phyloP scores from a whole-genome alignment of 2,113 vertebrate species.

The Vireo altiloquus region DNA sequence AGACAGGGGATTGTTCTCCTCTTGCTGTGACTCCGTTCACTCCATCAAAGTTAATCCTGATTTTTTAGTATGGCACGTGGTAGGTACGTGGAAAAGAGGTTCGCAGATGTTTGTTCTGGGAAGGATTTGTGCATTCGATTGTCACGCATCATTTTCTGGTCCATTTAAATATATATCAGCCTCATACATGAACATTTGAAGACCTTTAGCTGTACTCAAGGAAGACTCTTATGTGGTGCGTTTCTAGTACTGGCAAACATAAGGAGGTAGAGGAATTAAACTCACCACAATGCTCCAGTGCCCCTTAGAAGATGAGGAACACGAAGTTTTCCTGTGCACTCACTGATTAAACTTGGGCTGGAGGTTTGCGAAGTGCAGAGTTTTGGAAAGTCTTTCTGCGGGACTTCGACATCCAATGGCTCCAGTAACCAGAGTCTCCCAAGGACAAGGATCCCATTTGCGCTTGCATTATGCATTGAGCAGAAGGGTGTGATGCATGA shows the following conservation, averaged over 20 bases:
- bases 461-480: slow-evolving; percentile 66
- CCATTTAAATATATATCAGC: slow-evolving; percentile 43
- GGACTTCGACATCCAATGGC: slow-evolving; percentile 60
- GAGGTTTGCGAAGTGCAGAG: slow-evolving; percentile 73
- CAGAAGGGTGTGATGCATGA: slow-evolving; percentile 69
- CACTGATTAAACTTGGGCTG: slow-evolving; percentile 63
- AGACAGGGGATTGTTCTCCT: neutral
- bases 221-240: slow-evolving; percentile 19
- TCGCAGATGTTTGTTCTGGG: neutral
- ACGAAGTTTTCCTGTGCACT: slow-evolving; percentile 31
- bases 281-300: slow-evolving; percentile 28
- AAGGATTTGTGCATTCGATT: slow-evolving; percentile 22
- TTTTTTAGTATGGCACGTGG: neutral
- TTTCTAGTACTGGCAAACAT: slow-evolving; percentile 55
- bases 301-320: slow-evolving; percentile 65
- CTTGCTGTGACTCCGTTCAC: neutral
- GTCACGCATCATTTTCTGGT: slow-evolving; percentile 44
- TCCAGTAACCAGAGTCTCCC: slow-evolving; percentile 67
- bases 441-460: slow-evolving; percentile 63
- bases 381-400: slow-evolving; percentile 58
- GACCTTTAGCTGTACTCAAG: slow-evolving; percentile 51
- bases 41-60: neutral
- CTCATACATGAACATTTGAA: slow-evolving; percentile 54
- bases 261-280: slow-evolving; percentile 59
- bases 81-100: neutral